A percentile compares a stretch with the other conserved stretches of the same genome.
Evolutionary conservation across 2,113 vertebrate genomes (phyloP).

Genomic region (Vulpes ferrilata): DNA sequence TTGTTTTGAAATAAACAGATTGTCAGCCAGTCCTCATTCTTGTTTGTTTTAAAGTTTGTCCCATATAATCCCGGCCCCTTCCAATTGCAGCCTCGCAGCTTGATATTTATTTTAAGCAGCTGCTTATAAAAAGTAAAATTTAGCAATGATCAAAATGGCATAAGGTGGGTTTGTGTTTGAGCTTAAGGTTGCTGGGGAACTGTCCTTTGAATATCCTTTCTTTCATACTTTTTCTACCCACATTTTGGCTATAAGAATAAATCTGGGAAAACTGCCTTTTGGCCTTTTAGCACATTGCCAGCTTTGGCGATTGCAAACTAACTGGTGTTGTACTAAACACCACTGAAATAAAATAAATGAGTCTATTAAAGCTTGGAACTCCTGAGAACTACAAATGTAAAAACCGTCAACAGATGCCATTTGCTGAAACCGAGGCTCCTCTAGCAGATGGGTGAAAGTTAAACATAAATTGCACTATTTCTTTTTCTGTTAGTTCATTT

Average conservation of each 20-base stretch:
- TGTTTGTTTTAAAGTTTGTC: conserved; percentile 26
- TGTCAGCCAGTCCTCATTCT: neutral
- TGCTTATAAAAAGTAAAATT: conserved; percentile 59
- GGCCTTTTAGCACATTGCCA: conserved; percentile 73
- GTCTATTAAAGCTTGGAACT: conserved; percentile 81
- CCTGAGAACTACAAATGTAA: conserved; percentile 77
- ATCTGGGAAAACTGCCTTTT: conserved; percentile 78
- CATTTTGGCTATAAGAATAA: conserved; percentile 70
- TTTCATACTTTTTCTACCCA: conserved; percentile 58
- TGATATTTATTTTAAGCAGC: conserved; percentile 67
- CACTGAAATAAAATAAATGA: conserved; percentile 83
- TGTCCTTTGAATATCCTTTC: conserved; percentile 62
- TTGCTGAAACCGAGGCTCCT: conserved; percentile 79
- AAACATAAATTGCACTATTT: conserved; percentile 76
- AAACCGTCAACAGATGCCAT: conserved; percentile 83
- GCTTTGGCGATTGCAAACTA: conserved; percentile 63
- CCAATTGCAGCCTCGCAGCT: conserved; percentile 49
- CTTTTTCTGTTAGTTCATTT: conserved; percentile 84
- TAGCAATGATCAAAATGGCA: conserved; percentile 21
- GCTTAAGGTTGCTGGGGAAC: neutral
- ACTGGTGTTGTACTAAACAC: conserved; percentile 79
- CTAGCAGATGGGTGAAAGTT: conserved; percentile 85
- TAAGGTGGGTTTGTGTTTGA: conserved; percentile 51
- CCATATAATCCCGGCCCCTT: neutral
- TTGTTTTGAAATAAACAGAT: conserved; percentile 45